Conservation (phyloP, 1,140 invertebrate genomes). For the Wasmannia auropunctata region DNA sequence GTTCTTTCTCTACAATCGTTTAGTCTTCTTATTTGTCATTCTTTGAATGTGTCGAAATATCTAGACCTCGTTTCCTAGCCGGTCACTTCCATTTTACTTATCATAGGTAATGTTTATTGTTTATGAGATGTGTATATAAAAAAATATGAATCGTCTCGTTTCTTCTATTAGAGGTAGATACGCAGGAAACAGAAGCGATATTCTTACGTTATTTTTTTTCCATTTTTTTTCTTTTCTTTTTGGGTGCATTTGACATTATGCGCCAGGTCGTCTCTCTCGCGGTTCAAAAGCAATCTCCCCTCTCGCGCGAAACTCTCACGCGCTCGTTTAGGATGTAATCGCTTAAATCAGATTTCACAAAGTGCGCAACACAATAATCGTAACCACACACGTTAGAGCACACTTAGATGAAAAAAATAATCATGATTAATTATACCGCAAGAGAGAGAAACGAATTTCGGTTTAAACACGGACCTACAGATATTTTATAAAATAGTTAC, state of each 20-base stretch:
- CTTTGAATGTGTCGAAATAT: constrained; percentile 46
- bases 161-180: constrained; percentile 81
- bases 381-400: not conserved
- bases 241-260: constrained; percentile 17
- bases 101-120: constrained; percentile 77
- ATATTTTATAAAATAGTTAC: constrained; percentile 62
- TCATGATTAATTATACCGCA: constrained; percentile 15
- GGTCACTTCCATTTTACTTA: constrained; percentile 57
- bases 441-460: constrained; percentile 37
- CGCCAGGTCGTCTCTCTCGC: constrained; percentile 43
- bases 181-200: constrained; percentile 82
- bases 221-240: constrained; percentile 49
- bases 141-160: constrained; percentile 82
- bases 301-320: not conserved
- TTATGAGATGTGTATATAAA: constrained; percentile 81
- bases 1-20: constrained; percentile 57
- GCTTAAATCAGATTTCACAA: not conserved
- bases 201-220: constrained; percentile 68
- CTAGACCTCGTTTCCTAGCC: constrained; percentile 52
- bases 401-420: constrained; percentile 31
- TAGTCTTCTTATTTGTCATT: constrained; percentile 43
- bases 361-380: not conserved
- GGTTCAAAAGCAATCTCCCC: constrained; percentile 21
- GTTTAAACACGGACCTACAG: constrained; percentile 44
- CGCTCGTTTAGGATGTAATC: not conserved